Evolutionary conservation across 2,888 invertebrate species (phyloP).

Genomic region (Eumerus sabulonum): DNA sequence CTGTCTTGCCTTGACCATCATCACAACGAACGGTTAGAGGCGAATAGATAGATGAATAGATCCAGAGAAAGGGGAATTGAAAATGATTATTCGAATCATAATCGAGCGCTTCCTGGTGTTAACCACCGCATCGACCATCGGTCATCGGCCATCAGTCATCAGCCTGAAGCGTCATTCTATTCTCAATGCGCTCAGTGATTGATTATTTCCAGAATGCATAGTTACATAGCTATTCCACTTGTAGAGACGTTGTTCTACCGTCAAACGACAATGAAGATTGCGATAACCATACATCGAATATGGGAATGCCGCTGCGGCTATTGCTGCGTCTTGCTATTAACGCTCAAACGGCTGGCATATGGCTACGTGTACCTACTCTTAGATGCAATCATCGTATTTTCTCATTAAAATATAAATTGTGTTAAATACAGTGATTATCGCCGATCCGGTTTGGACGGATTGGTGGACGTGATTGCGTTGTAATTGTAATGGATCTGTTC

Average conservation of each 20-base stretch:
- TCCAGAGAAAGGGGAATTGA: neutral
- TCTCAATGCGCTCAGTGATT: conserved; percentile 52
- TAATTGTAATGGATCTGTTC: no score
- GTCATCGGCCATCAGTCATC: conserved; percentile 28
- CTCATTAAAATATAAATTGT: conserved; percentile 46
- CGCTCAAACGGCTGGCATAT: no score
- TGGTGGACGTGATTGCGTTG: no score
- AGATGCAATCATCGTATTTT: conserved; percentile 47
- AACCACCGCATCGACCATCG: conserved; percentile 46
- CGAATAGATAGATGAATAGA: conserved; percentile 14
- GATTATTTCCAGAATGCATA: conserved; percentile 59
- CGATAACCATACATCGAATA: conserved; percentile 15
- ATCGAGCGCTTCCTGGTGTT: conserved; percentile 64
- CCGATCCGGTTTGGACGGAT: conserved; percentile 21
- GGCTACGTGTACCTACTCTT: neutral
- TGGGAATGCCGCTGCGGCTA: neutral
- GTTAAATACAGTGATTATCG: conserved; percentile 53
- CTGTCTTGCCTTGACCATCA: conserved; percentile 41
- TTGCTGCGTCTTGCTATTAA: neutral
- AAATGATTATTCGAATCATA: conserved; percentile 51
- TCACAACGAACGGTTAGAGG: conserved; percentile 7
- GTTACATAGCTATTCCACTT: conserved; percentile 20
- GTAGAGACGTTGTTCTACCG: conserved; percentile 19
- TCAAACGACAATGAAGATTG: conserved; percentile 12
- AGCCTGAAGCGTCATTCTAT: conserved; percentile 33